These are phyloP conservation scores for Goniozus legneri DNA, from an alignment of 1,140 invertebrate species.

Conservation along the genomic window DNA sequence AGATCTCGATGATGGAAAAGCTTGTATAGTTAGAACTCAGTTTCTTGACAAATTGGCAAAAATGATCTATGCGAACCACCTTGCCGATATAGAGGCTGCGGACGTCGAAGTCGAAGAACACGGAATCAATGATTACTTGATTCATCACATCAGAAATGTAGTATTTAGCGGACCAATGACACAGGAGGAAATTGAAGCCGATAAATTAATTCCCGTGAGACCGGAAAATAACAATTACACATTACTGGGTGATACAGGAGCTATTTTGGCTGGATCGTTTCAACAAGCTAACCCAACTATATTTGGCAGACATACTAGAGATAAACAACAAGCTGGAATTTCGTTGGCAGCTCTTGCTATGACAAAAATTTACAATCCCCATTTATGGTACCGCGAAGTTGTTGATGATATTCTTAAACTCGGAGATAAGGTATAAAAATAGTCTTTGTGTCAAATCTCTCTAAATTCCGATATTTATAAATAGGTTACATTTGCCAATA, in stretches of 20 bases:
- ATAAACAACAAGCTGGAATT: conserved; percentile 43
- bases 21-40: conserved; percentile 31
- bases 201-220: conserved; percentile 27
- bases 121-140: conserved; percentile 23
- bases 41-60: conserved; percentile 19
- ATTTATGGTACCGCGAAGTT: conserved; percentile 38
- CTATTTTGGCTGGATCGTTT: conserved; percentile 32
- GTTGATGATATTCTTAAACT: conserved; percentile 45
- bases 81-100: not conserved
- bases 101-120: not conserved
- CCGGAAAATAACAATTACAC: conserved; percentile 34
- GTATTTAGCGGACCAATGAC: conserved; percentile 30
- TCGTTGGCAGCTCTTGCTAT: conserved; percentile 36
- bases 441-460: too few species aligned
- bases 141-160: conserved; percentile 34
- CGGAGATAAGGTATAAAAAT: conserved; percentile 30
- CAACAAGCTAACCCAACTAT: conserved; percentile 30
- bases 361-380: conserved; percentile 40
- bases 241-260: conserved; percentile 27
- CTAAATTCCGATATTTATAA: too few species aligned
- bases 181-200: conserved; percentile 37
- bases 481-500: conserved; percentile 20
- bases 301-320: conserved; percentile 33
- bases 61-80: conserved; percentile 19
- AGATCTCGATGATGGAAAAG: not conserved